Percentiles rank a stretch among this genome's conserved stretches.
Conservation (phyloP, 2,888 invertebrate species). For the Oeneis ivallda region DNA sequence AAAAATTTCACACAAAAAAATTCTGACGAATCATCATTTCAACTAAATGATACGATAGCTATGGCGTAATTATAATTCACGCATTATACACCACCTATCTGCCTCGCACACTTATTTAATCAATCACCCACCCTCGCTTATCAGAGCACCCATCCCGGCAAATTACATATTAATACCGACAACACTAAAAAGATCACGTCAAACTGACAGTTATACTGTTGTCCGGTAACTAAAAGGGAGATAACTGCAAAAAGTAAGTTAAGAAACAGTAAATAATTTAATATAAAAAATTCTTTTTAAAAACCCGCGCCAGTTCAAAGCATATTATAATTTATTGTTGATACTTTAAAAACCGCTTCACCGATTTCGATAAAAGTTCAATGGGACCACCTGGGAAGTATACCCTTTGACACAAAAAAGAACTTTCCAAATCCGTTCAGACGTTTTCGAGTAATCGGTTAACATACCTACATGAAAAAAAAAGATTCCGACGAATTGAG, state of each 20-base stretch:
- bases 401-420: too few relatives aligned
- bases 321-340: too few relatives aligned
- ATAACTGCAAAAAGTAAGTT: neutral
- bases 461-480: too few relatives aligned
- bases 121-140: constrained; percentile 76
- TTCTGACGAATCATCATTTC: constrained; percentile 38
- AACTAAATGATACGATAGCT: constrained; percentile 43
- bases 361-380: too few relatives aligned
- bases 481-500: too few relatives aligned
- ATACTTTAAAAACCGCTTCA: too few relatives aligned
- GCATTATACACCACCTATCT: constrained; percentile 70
- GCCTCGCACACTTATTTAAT: constrained; percentile 75
- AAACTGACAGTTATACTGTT: constrained; percentile 56
- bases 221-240: neutral
- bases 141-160: constrained; percentile 70
- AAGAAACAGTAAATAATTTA: neutral
- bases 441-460: too few relatives aligned
- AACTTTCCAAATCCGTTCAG: too few relatives aligned
- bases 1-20: constrained; percentile 18
- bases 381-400: too few relatives aligned
- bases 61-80: constrained; percentile 60
- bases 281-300: too few relatives aligned
- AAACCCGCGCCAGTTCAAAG: too few relatives aligned
- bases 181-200: constrained; percentile 69
- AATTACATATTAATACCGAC: constrained; percentile 77